phyloP scores from a whole-genome alignment of 2,797 vertebrate species.

The Ptychadena robeensis region DNA sequence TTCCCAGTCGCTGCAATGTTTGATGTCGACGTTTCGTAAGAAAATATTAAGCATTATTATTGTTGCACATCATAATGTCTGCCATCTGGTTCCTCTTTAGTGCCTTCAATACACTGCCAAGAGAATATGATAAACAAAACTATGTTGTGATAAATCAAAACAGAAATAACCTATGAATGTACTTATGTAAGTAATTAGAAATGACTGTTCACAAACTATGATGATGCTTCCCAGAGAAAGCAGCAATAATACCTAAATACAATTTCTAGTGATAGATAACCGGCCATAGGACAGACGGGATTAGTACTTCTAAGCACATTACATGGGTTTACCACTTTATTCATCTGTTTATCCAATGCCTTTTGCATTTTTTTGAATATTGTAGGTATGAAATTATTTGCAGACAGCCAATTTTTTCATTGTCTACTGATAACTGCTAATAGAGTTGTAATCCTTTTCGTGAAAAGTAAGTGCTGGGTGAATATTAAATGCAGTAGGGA shows the following conservation, averaged over 20 bases:
- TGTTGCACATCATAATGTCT: constrained; percentile 36
- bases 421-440: no score
- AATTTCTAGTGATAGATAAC: not conserved
- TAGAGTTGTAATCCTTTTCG: no score
- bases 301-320: not conserved
- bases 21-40: constrained; percentile 63
- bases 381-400: no score
- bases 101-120: constrained; percentile 48
- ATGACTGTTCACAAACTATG: constrained; percentile 50
- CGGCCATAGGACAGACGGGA: not conserved
- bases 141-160: constrained; percentile 62
- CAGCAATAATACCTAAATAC: not conserved
- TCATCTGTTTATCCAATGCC: no score
- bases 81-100: constrained; percentile 67
- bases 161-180: constrained; percentile 41
- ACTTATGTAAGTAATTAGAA: constrained; percentile 66
- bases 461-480: no score
- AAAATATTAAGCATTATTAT: constrained; percentile 63
- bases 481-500: no score
- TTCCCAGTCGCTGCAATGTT: constrained; percentile 56
- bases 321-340: no score
- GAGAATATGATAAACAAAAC: constrained; percentile 65
- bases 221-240: constrained; percentile 12
- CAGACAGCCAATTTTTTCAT: no score
- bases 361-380: no score